Base-by-base conservation (phyloP, 2,113 vertebrate genomes). In the Pteropus alecto region DNA sequence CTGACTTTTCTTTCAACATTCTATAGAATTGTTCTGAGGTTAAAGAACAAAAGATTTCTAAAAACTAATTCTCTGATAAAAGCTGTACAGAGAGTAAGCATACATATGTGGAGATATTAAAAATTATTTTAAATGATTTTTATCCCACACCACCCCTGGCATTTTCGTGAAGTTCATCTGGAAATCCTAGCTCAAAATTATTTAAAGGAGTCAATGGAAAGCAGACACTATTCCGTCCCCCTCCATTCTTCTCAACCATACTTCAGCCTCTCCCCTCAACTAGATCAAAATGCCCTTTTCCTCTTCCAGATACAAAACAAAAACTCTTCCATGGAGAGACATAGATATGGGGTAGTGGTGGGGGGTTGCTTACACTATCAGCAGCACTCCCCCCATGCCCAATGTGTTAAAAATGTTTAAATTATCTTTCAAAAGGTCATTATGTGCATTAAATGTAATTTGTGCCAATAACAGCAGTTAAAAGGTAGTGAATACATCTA, bases 31-130 rank as follows among this genome's bases (percentile, higher is more conserved):
- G 28, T 73, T 81, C 10, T 82, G 67, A 92, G 19, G 48, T 84
- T 94, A 54, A 74, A 89, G 60, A 84, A 46, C 61, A 46, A 46
- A 13, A 77, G 1, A 3, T 71, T 87, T 61, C 38, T 94, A 78
- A 87, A 91, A 73, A 51, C 8, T 16, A 93, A 60, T 24, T 65
- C 58, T 63, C 35, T 93, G 93, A 90, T 16, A 88, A 97, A 86
- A 88, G 6, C 71, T 87, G 51, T 13, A 71, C 18, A 91, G 43
- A 81, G 18, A 95, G 79, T 84, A 97, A 81, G n/a, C 26, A 46
- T 28, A 86, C 5, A 73, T 58, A 51, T 43, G 22, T 18, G 35
- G 56, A 60, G 30, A 68, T 26, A 78, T 56, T 63, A 87, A 84
- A 56, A 74, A 41, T 15, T 30, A 83, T n/a, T 95, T 86, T 38